These are phyloP conservation scores for Drosophila kanapiae DNA, from an alignment of 1,140 invertebrate species.

Conservation along the genomic window DNA sequence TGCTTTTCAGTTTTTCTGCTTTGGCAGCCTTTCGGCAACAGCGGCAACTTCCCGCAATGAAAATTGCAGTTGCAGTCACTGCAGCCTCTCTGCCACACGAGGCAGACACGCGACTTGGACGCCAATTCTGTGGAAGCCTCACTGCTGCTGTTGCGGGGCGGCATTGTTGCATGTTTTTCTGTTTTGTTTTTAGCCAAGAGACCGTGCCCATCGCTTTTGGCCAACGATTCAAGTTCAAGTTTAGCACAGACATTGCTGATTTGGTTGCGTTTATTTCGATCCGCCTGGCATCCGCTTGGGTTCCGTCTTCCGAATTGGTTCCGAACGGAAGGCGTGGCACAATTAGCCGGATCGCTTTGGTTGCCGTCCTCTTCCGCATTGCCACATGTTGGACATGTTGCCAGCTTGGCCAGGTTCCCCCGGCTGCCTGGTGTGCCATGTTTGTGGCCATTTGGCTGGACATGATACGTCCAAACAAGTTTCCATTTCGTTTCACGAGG, in stretches of 20 bases:
- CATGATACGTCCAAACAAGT: conserved; percentile 66
- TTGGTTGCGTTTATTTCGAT: conserved; percentile 19
- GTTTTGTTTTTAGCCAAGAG: not conserved
- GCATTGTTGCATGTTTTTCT: conserved; percentile 33
- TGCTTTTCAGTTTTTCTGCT: conserved; percentile 1
- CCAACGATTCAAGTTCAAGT: conserved; percentile 75
- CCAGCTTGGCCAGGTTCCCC: too few relatives aligned
- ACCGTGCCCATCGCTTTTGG: conserved; percentile 28
- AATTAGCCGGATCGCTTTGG: conserved; percentile 50
- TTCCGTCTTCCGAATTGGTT: conserved; percentile 73
- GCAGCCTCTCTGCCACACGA: conserved; percentile 4
- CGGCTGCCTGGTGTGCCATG: conserved; percentile 4
- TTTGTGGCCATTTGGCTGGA: conserved; percentile 8
- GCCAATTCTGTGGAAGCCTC: conserved; percentile 31
- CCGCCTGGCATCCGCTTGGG: conserved; percentile 12
- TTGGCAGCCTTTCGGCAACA: conserved; percentile 1
- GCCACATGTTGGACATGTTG: conserved; percentile 25
- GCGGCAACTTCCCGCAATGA: conserved; percentile 63
- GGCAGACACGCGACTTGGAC: conserved; percentile 25
- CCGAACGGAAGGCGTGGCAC: conserved; percentile 46
- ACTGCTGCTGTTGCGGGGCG: not conserved
- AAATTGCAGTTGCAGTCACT: conserved; percentile 32
- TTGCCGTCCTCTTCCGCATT: conserved; percentile 65
- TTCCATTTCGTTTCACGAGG: conserved; percentile 28
- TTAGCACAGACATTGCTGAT: conserved; percentile 32